These are phyloP conservation scores for Ploceus nigricollis DNA, from an alignment of 2,113 vertebrate species.

Conservation along the genomic window DNA sequence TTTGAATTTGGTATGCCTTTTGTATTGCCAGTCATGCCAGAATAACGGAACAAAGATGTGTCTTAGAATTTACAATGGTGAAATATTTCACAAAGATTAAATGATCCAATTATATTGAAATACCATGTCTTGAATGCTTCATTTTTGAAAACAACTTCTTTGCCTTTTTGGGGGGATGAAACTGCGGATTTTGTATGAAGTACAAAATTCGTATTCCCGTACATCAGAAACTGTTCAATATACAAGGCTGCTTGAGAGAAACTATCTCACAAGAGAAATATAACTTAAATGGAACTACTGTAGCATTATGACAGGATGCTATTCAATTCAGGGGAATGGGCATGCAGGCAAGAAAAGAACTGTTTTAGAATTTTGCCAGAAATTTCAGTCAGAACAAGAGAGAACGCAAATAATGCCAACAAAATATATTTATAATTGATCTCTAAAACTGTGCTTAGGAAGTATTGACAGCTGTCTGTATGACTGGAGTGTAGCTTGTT, in stretches of 20 bases:
- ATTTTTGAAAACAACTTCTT: neutral
- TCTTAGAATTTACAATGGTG: neutral
- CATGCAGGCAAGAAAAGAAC: neutral
- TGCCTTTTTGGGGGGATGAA: neutral
- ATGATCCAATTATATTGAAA: neutral
- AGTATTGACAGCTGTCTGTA: neutral
- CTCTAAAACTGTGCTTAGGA: neutral
- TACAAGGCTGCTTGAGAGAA: neutral
- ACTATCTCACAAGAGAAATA: neutral
- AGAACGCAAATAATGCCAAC: neutral
- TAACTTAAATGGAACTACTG: neutral
- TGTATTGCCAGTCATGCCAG: neutral
- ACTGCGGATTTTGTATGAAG: neutral
- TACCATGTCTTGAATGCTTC: neutral
- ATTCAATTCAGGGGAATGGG: neutral
- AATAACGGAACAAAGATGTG: neutral
- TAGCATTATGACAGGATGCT: neutral
- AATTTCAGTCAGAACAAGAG: neutral
- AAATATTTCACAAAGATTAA: neutral
- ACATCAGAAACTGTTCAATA: neutral
- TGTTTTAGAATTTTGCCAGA: neutral
- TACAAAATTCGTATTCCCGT: rapidly evolving
- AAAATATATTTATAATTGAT: neutral
- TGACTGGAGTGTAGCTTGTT: neutral
- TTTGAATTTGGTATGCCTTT: neutral